A percentile compares a stretch with the other conserved stretches of the same genome.
phyloP scores from a whole-genome alignment of 2,888 invertebrate species.

The Chorisops tibialis region DNA sequence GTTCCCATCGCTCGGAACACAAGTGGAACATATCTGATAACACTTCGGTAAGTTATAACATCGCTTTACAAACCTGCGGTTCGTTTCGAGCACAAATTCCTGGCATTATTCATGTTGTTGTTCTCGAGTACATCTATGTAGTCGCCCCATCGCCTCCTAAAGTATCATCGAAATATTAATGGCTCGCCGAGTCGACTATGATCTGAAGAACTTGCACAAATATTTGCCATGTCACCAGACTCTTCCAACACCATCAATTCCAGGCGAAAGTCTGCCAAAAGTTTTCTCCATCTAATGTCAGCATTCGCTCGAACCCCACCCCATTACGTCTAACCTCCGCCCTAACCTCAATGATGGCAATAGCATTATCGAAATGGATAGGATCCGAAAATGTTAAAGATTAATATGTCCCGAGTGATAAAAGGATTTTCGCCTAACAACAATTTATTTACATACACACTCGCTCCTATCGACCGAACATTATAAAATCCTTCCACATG shows the following conservation, averaged over 20 bases:
- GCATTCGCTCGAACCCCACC: background rate
- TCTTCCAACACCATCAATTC: slow-evolving; percentile 33
- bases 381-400: slow-evolving; percentile 19
- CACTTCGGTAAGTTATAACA: too few relatives aligned
- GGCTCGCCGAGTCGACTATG: slow-evolving; percentile 19
- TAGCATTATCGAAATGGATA: background rate
- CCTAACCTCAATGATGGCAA: background rate
- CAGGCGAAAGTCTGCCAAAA: slow-evolving; percentile 26
- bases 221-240: slow-evolving; percentile 33
- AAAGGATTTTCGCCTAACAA: slow-evolving; percentile 26
- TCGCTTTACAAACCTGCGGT: background rate
- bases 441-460: slow-evolving; percentile 24
- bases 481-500: too few relatives aligned
- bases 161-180: slow-evolving; percentile 27
- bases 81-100: slow-evolving; percentile 9
- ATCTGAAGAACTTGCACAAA: slow-evolving; percentile 26
- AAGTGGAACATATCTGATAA: too few relatives aligned
- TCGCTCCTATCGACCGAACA: too few relatives aligned
- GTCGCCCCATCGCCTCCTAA: background rate
- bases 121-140: slow-evolving; percentile 27
- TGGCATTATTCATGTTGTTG: slow-evolving; percentile 32
- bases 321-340: background rate
- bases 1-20: too few relatives aligned
- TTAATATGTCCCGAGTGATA: slow-evolving; percentile 31
- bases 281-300: slow-evolving; percentile 1